Evolutionary conservation across 2,888 invertebrate species (phyloP).

Genomic region (Pilophorus perplexus): DNA sequence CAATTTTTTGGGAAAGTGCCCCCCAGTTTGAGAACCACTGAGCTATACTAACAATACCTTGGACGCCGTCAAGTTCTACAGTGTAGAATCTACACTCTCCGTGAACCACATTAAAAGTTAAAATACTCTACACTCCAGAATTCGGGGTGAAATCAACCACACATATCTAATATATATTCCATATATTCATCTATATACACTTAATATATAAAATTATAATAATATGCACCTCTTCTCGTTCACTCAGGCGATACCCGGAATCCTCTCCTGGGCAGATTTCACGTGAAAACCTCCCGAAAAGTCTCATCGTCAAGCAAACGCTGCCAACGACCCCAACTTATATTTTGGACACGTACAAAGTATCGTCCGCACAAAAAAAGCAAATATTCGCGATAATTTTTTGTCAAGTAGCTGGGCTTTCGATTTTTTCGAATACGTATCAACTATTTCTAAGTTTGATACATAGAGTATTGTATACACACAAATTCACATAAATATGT

Average conservation of each 20-base stretch:
- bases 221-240: constrained; percentile 31
- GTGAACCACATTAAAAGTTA: no score
- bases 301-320: neutral
- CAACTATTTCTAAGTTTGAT: constrained; percentile 41
- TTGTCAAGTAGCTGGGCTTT: constrained; percentile 1
- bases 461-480: constrained; percentile 45
- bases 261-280: neutral
- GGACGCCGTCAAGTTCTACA: no score
- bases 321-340: neutral
- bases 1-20: no score
- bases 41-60: no score
- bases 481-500: constrained; percentile 45
- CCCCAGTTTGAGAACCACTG: no score
- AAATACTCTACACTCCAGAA: no score
- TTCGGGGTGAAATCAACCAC: no score
- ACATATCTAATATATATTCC: constrained; percentile 28
- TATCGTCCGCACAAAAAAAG: constrained; percentile 10
- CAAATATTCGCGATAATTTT: neutral
- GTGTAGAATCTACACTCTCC: no score
- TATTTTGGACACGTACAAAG: constrained; percentile 7
- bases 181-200: constrained; percentile 35
- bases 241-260: constrained; percentile 8
- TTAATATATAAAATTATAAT: constrained; percentile 39
- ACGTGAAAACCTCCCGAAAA: neutral
- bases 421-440: neutral